A percentile compares a stretch with the other conserved stretches of the same genome.
Conservation (phyloP, 37 sponge, comb jelly and placozoan species). For the Cliona cf. orientalis region DNA sequence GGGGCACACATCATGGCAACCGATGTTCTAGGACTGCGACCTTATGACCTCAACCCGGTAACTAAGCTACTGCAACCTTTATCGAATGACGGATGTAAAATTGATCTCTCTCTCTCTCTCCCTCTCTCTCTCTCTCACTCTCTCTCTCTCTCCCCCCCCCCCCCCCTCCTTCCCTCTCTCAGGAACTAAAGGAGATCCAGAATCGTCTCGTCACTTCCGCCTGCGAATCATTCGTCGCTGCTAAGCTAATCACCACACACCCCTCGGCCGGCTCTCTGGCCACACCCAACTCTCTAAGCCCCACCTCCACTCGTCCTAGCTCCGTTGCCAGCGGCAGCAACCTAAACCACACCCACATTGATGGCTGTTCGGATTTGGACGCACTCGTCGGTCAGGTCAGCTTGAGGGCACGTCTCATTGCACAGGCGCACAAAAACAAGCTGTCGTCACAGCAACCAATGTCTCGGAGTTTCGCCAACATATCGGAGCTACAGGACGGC, state of each 20-base stretch:
- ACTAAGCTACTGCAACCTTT: no score
- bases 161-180: not conserved
- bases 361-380: not conserved
- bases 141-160: not conserved
- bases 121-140: slow-evolving; percentile 22
- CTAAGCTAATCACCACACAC: slow-evolving; percentile 15
- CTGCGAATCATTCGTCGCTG: slow-evolving; percentile 63
- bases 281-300: slow-evolving; percentile 7
- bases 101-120: no score
- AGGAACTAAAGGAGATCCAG: slow-evolving; percentile 70
- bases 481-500: slow-evolving; percentile 51
- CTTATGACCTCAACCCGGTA: slow-evolving; percentile 68
- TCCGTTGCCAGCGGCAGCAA: slow-evolving; percentile 11
- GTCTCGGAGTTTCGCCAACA: slow-evolving; percentile 42
- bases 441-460: not conserved
- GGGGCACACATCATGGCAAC: slow-evolving; percentile 59
- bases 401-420: not conserved
- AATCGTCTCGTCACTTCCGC: slow-evolving; percentile 56
- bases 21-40: slow-evolving; percentile 64
- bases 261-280: not conserved
- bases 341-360: not conserved
- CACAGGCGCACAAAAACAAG: slow-evolving; percentile 10
- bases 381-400: slow-evolving; percentile 1
- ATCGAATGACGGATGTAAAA: no score
- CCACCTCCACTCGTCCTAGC: slow-evolving; percentile 27